phyloP scores from a whole-genome alignment of 2,113 vertebrate genomes.

The Lutjanus erythropterus region DNA sequence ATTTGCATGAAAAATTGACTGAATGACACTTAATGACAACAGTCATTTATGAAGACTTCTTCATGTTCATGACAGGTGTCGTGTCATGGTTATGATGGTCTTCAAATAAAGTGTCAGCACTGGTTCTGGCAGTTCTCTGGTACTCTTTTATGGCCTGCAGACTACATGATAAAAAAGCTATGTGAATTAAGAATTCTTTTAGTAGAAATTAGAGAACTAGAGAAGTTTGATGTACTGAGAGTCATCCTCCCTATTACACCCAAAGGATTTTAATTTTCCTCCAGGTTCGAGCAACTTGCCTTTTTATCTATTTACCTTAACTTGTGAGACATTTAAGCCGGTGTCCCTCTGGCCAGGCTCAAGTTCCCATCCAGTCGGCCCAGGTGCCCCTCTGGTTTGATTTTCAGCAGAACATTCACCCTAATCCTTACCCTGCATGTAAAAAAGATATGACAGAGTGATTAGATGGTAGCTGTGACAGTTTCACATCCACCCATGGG shows the following conservation, averaged over 20 bases:
- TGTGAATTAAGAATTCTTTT: too few relatives aligned
- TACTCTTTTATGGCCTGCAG: background rate
- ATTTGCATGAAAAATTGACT: too few relatives aligned
- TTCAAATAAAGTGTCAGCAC: too few relatives aligned
- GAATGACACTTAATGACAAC: too few relatives aligned
- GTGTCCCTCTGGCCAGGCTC: background rate
- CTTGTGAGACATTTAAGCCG: background rate
- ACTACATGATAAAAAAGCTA: background rate
- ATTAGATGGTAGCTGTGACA: conserved; percentile 2
- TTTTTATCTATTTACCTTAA: background rate
- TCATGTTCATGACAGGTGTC: too few relatives aligned
- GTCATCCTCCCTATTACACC: background rate
- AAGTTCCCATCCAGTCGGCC: background rate
- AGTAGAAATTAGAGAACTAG: background rate
- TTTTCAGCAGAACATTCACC: conserved; percentile 12
- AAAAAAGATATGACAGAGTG: background rate
- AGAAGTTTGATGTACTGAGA: background rate
- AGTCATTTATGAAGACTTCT: too few relatives aligned
- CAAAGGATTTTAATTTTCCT: background rate
- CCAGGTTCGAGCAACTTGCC: background rate
- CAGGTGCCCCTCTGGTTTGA: background rate
- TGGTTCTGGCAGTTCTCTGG: background rate
- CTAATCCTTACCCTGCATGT: background rate
- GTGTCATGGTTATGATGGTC: too few relatives aligned
- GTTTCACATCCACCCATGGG: conserved; percentile 1